Evolutionary conservation across 2,113 vertebrate genomes (phyloP), one percentile per base, ranked within the genome.

Genomic region (Apodemus speciosus): DNA sequence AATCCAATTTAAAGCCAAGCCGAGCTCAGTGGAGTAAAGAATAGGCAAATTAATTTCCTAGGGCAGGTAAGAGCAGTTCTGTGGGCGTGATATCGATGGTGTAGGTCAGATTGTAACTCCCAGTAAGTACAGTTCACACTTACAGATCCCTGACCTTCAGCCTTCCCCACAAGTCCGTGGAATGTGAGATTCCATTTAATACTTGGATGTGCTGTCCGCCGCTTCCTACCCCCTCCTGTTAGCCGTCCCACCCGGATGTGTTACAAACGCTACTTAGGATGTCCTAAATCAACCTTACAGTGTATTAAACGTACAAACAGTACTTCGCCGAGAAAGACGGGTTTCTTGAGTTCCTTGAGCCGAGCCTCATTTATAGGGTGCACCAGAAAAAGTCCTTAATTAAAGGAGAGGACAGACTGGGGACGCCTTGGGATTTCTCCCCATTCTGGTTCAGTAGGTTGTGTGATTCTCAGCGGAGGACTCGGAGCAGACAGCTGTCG

Each of bases 331-430:
- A 15, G 6, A 16, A 92, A 91, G 43, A 15, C 51, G 10, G 16
- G 79, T 95, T 90, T 86, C 32, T 79, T 91, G 40, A 89, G 62
- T 92, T 86, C 25, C 71, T 73, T 86, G 77, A 80, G 32, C 30
- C 51, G 18, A 87, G 51, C 18, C 9, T 62, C 9, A 53, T 46
- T 71, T 23, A n/a, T 92, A 40, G 51, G 32, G 7, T 85, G 9
- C 2, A 1, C n/a, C 11, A 56, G 25, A 35, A 13, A 93, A 86
- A 73, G 75, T 32, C 21, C 51, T 77, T 75, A 38, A 64, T 40
- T 38, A 40, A 76, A 23, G 3, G 38, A 30, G 30, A 64, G 73
- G 62, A 64, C 9, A 10, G 68, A 64, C 9, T 9, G 2, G 20
- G 53, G 15, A 43, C 53, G 18, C 2, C 68, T 68, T 68, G 14